Conservation (phyloP, 2,113 vertebrate genomes). For the Pao palembangensis region DNA sequence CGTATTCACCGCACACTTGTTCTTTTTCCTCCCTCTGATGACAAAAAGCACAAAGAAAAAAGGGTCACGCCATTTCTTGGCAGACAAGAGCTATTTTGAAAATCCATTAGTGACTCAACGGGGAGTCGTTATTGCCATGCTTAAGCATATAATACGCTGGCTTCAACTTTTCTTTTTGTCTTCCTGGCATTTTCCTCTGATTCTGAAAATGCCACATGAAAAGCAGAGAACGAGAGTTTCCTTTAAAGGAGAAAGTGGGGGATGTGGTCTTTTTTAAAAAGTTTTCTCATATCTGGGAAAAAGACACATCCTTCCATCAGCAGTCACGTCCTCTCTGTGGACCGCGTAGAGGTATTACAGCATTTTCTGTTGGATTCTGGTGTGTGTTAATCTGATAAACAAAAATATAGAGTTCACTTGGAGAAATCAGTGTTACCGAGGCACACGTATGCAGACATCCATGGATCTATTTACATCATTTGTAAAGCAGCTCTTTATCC, state of each 20-base stretch:
- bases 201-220: slow-evolving; percentile 46
- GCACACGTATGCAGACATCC: too few species aligned
- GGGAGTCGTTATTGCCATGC: slow-evolving; percentile 48
- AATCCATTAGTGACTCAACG: slow-evolving; percentile 64
- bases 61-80: slow-evolving; percentile 49
- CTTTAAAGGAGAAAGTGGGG: slow-evolving; percentile 33
- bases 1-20: not conserved
- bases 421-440: too few species aligned
- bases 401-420: too few species aligned
- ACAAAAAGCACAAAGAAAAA: slow-evolving; percentile 44
- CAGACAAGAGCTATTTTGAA: slow-evolving; percentile 54
- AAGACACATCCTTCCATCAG: slow-evolving; percentile 48
- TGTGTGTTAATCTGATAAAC: slow-evolving; percentile 29
- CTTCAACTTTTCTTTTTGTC: slow-evolving; percentile 56
- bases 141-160: slow-evolving; percentile 49
- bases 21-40: slow-evolving; percentile 15
- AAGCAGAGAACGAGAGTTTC: slow-evolving; percentile 26
- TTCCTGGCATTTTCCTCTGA: slow-evolving; percentile 53
- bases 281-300: slow-evolving; percentile 34
- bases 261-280: slow-evolving; percentile 52
- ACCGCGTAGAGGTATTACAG: slow-evolving; percentile 30
- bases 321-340: slow-evolving; percentile 31
- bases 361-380: slow-evolving; percentile 23
- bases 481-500: not conserved
- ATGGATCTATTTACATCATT: too few species aligned